Conservation (phyloP, 53 echinoderm and acorn worm genomes). For the Astropecten irregularis region DNA sequence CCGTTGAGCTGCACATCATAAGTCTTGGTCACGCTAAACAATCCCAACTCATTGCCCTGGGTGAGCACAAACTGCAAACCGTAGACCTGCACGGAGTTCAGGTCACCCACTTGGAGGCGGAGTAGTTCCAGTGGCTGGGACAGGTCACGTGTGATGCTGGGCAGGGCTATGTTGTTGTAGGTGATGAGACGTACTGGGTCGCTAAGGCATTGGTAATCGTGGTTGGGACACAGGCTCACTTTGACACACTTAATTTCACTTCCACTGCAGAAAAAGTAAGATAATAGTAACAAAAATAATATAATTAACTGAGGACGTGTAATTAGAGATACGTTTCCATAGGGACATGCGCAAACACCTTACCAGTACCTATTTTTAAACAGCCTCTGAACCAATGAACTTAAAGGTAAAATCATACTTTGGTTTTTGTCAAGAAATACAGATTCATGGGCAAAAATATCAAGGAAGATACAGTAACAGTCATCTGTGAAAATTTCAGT, state of each 20-base stretch:
- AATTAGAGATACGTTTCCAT: too few species aligned
- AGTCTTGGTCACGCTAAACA: constrained; percentile 61
- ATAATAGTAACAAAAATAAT: too few species aligned
- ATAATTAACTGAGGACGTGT: too few species aligned
- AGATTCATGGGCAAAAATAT: too few species aligned
- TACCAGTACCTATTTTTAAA: too few species aligned
- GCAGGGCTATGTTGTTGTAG: constrained; percentile 71
- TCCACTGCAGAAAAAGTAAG: background rate
- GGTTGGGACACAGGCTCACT: constrained; percentile 24
- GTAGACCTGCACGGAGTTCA: background rate
- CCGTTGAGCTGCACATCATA: background rate
- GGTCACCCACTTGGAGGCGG: constrained; percentile 11
- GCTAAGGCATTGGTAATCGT: constrained; percentile 36
- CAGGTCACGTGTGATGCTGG: constrained; percentile 38
- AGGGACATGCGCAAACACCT: too few species aligned
- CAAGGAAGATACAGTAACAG: too few species aligned
- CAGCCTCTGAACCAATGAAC: too few species aligned
- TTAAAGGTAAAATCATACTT: too few species aligned
- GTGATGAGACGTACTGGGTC: constrained; percentile 52
- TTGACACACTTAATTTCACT: constrained; percentile 43
- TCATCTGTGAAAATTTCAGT: too few species aligned
- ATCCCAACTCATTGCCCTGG: constrained; percentile 72
- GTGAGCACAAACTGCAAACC: constrained; percentile 36
- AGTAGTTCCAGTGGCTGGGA: background rate
- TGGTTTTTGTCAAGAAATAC: too few species aligned